These are phyloP conservation scores for Rhinoptilus africanus DNA, from an alignment of 2,113 vertebrate genomes.

Conservation along the genomic window DNA sequence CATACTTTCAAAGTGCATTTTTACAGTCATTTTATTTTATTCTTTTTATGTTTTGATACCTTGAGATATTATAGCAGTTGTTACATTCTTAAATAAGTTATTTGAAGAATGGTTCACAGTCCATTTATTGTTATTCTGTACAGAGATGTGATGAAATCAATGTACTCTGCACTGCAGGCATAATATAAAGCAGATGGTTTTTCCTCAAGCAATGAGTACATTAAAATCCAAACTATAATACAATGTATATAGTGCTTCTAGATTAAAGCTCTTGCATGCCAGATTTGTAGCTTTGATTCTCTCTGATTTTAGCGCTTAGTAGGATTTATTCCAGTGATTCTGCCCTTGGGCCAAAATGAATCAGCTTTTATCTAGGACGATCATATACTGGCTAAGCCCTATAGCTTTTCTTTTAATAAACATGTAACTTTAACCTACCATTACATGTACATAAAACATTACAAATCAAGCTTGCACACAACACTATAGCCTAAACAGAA, in stretches of 20 bases:
- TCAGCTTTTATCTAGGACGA: slow-evolving; percentile 47
- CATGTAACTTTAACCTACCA: slow-evolving; percentile 37
- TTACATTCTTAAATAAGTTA: slow-evolving; percentile 60
- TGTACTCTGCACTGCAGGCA: slow-evolving; percentile 29
- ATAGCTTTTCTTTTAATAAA: slow-evolving; percentile 61
- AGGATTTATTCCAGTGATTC: slow-evolving; percentile 59
- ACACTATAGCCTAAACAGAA: slow-evolving; percentile 4
- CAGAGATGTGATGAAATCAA: slow-evolving; percentile 71
- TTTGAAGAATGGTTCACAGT: slow-evolving; percentile 62
- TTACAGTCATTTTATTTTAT: neutral
- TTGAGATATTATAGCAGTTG: slow-evolving; percentile 24
- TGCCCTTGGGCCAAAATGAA: slow-evolving; percentile 64
- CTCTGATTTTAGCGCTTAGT: slow-evolving; percentile 48
- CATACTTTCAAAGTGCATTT: slow-evolving; percentile 8
- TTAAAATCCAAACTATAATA: slow-evolving; percentile 52
- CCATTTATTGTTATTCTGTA: slow-evolving; percentile 67
- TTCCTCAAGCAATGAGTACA: slow-evolving; percentile 37
- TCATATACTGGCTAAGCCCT: slow-evolving; percentile 34
- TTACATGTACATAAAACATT: slow-evolving; percentile 11
- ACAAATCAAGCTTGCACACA: neutral
- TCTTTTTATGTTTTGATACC: neutral
- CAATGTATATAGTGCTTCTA: slow-evolving; percentile 53
- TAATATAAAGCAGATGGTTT: slow-evolving; percentile 75
- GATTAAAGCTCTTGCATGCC: slow-evolving; percentile 68
- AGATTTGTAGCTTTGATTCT: slow-evolving; percentile 64